These are phyloP conservation scores for Pholis gunnellus DNA, from an alignment of 2,113 vertebrate species.

Conservation along the genomic window DNA sequence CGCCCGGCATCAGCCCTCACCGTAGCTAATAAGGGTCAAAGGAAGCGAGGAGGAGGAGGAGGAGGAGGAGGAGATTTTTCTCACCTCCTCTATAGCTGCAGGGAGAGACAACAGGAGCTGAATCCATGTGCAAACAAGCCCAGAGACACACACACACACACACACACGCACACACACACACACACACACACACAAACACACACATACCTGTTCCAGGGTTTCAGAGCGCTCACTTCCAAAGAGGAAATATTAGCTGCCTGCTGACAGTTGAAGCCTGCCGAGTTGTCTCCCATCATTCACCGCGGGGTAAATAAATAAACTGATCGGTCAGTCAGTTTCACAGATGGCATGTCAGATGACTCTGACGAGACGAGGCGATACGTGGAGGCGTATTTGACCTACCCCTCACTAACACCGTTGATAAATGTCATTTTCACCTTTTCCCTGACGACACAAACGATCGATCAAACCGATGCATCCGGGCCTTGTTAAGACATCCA, in stretches of 20 bases:
- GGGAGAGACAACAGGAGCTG: constrained; percentile 77
- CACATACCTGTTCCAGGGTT: constrained; percentile 34
- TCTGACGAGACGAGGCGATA: constrained; percentile 18
- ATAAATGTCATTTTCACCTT: neutral
- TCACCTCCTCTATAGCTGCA: constrained; percentile 71
- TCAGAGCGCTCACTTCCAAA: constrained; percentile 45
- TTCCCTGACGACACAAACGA: constrained; percentile 31
- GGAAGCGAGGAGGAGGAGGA: constrained; percentile 32
- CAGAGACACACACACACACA: constrained; percentile 41
- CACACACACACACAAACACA: neutral
- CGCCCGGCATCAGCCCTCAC: constrained; percentile 67
- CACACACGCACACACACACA: constrained; percentile 21
- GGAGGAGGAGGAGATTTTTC: constrained; percentile 64
- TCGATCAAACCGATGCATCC: constrained; percentile 10
- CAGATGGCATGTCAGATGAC: constrained; percentile 31
- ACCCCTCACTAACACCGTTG: neutral
- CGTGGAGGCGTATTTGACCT: constrained; percentile 1
- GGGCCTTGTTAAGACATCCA: constrained; percentile 23
- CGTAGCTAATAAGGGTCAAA: constrained; percentile 75
- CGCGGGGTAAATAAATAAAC: constrained; percentile 67
- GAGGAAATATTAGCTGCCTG: constrained; percentile 69
- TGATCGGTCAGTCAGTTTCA: constrained; percentile 56
- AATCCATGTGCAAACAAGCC: constrained; percentile 81
- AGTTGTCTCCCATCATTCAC: constrained; percentile 70
- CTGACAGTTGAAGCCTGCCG: constrained; percentile 65